Evolutionary conservation across 2,797 vertebrate genomes (phyloP), one percentile per base, ranked within the genome.

Genomic region (Nannoperca obscura): DNA sequence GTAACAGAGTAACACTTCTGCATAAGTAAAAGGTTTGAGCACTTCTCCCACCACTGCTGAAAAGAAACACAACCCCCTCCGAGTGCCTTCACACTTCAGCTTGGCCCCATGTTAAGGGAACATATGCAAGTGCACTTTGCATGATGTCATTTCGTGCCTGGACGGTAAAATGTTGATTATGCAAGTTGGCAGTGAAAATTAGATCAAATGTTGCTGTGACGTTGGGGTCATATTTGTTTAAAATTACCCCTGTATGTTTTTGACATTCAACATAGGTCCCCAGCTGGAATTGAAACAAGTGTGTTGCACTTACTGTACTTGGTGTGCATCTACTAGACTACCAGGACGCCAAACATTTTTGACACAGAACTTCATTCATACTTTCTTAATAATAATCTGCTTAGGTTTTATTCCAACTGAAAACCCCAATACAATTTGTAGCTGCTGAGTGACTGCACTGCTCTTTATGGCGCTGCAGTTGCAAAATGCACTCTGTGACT

Each of bases 121-220:
- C 90, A 88, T 34, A 77, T 55, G 64, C 80, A 68, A 62, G 81
- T 71, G 19, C 81, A 74, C 54, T 82, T 65, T 36, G 80, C 74
- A 86, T 91, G 90, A 93, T 84, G 86, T 93, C 89, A 92, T 87
- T 65, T 65, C 0, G 0, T 62, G 80, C 89, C 88, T 86, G 84
- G 78, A 78, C 30, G 9, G 50, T 84, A 59, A 82, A 79, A 44
- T 15, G 79, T 66, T 57, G 63, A 84, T 82, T 81, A 71, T 79
- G 38, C 49, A 79, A 65, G 66, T 74, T 88, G 82, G 76, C 71
- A 46, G 20, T 7, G 30, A 65, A 76, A 88, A 86, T 52, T 79
- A 69, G 85, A 88, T 82, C 77, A 77, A 74, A 77, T 63, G 15
- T 68, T 58, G 34, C 55, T 17, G 27, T 55, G 57, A 77, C 61